Base-by-base conservation (phyloP, 2,888 invertebrate genomes). In the Imbricaverruca yamaguchii region DNA sequence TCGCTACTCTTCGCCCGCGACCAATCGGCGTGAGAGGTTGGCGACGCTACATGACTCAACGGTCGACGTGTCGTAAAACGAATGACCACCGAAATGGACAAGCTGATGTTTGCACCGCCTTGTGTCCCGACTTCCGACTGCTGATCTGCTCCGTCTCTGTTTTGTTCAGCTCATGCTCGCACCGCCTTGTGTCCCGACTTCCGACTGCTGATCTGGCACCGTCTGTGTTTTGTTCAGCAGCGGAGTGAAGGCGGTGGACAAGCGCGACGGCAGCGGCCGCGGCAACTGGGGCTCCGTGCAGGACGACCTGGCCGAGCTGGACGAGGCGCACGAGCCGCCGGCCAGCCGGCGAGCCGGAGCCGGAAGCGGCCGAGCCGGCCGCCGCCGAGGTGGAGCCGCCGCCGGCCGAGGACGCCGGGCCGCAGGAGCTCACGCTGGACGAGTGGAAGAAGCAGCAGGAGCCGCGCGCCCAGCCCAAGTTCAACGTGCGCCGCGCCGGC, bases 201-300 rank as follows among this genome's bases (percentile, higher is more conserved):
- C 23, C n/a, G 9, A n/a, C 65, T 23, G n/a, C n/a, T 23, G n/a
- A 10, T 10, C n/a, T 12, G 65, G 67, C 11, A 56, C 56, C n/a
- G 77, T 55, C 21, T n/a, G 56, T 77, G 80, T 83, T 39, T 39
- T 39, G 83, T 83, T 81, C 56, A 89, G 87, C 89, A 91, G 91
- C 86, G 96, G 97, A 86, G 92, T 97, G 84, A 97, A 97, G 89
- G 91, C 96, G 84, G 91, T 95, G 85, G 97, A 97, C 88, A 97
- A 97, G 89, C 93, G 94, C 85, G 96, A 97, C 86, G 97, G 97
- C 85, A 94, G 92, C 87, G 97, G 97, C 84, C 93, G 96, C 84
- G 95, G 95, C 88, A 97, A 97, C 90, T 97, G 97, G 97, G 97
- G 97, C 85, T 94, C 94, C 84, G 91, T 94, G 85, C 94, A 94